Base-by-base conservation (phyloP, 37 sponge, comb jelly and placozoan genomes). In the Amphimedon queenslandica region DNA sequence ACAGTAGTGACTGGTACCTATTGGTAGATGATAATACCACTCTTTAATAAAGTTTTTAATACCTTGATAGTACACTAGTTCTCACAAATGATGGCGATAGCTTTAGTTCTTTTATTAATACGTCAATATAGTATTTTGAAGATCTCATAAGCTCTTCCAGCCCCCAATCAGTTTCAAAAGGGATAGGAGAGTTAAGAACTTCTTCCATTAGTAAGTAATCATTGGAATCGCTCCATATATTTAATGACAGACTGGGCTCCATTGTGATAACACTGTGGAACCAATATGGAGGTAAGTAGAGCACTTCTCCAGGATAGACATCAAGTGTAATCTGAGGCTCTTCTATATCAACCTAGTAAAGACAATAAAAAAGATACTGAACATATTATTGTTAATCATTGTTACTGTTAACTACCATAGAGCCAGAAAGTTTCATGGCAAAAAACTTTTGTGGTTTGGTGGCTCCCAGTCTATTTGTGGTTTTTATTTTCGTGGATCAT, bases 231-330 rank as follows among this genome's bases (percentile, higher is more conserved):
- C 83, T 88, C 89, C 89, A 88, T 0, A 88, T 73, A 64, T 88
- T 88, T 43, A 88, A 37, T 0, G 89, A 88, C 2, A 88, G 66
- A n/a, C 64, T 82, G 3, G 83, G 70, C 21, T 82, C 79, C 74
- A 77, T 58, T 37, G 89, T 77, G 25, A 82, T 56, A 0, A 88
- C 89, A 63, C 66, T 53, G 79, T 88, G 89, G 70, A 88, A 88
- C 89, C 89, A 88, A 36, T 88, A 88, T 13, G 89, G 83, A 29
- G 89, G 89, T 31, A 88, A 64, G 35, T 82, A 88, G 3, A 88
- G 69, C 23, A 71, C 73, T 24, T 88, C 83, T 16, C 79, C 79
- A 1, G 72, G 78, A 3, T 34, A 2, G 25, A 87, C 32, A 0
- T 51, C 69, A 11, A 82, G 53, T 47, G 13, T 47, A 8, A 47